These are phyloP conservation scores for Sanderia malayensis DNA, from an alignment of 30 jellyfish, hydroid and myxozoan species.

Conservation along the genomic window DNA sequence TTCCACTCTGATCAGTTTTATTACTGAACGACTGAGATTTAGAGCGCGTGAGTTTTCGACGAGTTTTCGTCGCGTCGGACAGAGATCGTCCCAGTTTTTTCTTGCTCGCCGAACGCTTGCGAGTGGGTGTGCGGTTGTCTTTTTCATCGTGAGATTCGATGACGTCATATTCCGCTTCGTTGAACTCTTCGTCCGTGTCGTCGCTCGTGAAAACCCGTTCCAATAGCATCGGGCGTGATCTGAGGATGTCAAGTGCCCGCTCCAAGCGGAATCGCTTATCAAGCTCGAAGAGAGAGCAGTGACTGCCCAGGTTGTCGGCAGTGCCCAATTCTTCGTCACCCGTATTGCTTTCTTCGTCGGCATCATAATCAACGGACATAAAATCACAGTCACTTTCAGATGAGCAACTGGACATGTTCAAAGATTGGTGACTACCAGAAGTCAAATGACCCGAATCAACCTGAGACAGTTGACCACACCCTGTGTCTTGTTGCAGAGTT, in stretches of 20 bases:
- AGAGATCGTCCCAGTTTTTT: conserved; percentile 35
- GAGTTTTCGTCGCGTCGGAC: conserved; percentile 40
- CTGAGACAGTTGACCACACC: conserved; percentile 10
- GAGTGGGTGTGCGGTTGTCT: neutral
- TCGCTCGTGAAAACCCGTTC: conserved; percentile 55
- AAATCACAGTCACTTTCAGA: conserved; percentile 67
- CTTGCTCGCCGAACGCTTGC: conserved; percentile 26
- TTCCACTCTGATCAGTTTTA: neutral
- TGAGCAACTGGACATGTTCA: conserved; percentile 9
- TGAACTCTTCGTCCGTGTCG: conserved; percentile 93
- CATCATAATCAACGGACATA: conserved; percentile 75
- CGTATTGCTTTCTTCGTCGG: conserved; percentile 77
- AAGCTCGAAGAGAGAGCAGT: conserved; percentile 5
- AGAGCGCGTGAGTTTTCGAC: conserved; percentile 14
- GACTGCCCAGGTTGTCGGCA: conserved; percentile 12
- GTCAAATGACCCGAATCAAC: conserved; percentile 61
- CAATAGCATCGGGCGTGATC: conserved; percentile 62
- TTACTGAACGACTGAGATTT: conserved; percentile 2
- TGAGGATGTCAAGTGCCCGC: conserved; percentile 57
- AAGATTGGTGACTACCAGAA: conserved; percentile 55
- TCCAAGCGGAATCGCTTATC: conserved; percentile 26
- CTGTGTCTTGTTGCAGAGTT: neutral
- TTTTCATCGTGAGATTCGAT: conserved; percentile 76
- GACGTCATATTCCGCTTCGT: conserved; percentile 96
- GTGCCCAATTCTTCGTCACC: too few species aligned